These are phyloP conservation scores for Zaprionus kolodkinae DNA, from an alignment of 1,140 invertebrate species.

Conservation along the genomic window DNA sequence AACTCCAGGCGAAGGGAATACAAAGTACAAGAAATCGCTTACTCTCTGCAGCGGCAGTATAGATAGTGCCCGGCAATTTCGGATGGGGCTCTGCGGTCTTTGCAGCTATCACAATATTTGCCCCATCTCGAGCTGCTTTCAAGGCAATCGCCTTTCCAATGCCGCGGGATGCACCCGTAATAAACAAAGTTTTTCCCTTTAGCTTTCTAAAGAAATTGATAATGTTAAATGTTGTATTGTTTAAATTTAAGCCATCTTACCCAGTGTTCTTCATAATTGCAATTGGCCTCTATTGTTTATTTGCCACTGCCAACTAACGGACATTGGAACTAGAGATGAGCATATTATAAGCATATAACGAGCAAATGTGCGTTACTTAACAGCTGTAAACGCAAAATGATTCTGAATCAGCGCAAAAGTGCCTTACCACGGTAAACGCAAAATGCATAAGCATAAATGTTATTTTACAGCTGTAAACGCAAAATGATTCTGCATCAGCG, in stretches of 20 bases:
- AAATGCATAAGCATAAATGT: too few relatives aligned
- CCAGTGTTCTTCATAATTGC: slow-evolving; percentile 57
- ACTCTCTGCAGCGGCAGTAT: slow-evolving; percentile 98
- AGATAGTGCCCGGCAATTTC: slow-evolving; percentile 98
- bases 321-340: slow-evolving; percentile 31
- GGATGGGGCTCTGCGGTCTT: slow-evolving; percentile 98
- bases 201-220: slow-evolving; percentile 88
- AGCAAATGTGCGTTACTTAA: too few relatives aligned
- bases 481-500: too few relatives aligned
- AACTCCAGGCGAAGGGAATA: slow-evolving; percentile 6
- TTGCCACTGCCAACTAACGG: slow-evolving; percentile 7
- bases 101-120: slow-evolving; percentile 97
- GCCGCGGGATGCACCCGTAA: slow-evolving; percentile 98
- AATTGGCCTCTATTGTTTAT: not conserved
- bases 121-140: slow-evolving; percentile 96
- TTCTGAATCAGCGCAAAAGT: too few relatives aligned
- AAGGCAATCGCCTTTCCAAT: slow-evolving; percentile 98
- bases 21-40: slow-evolving; percentile 65
- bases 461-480: too few relatives aligned
- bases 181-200: slow-evolving; percentile 95
- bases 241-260: slow-evolving; percentile 13
- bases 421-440: not conserved
- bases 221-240: not conserved
- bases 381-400: too few relatives aligned
- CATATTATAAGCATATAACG: too few relatives aligned